Evolutionary conservation across 2,797 vertebrate species (phyloP), one percentile per base, ranked within the genome.

Genomic region (Saguinus oedipus): DNA sequence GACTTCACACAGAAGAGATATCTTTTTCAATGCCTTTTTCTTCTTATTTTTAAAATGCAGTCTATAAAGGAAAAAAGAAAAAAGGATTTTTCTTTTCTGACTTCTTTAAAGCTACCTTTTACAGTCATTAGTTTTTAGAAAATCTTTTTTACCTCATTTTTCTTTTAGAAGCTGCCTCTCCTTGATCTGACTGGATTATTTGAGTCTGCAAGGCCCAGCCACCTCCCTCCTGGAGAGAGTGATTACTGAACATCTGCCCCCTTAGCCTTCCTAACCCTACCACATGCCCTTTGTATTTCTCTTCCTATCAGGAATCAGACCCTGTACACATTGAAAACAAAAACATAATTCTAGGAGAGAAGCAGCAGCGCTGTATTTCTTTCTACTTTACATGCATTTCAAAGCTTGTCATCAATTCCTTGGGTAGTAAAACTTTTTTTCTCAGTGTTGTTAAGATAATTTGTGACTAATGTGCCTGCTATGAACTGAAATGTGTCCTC

Each of bases 251-350:
- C 17, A 48, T 1, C 5, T 33, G 27, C 15, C 30, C 44, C 1
- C n/a, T 15, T 0, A 33, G 30, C 48, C 42, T 75, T 59, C n/a
- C 24, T 9, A 1, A 42, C 1, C 19, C 10, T 36, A 15, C 14
- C 24, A 0, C 55, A 8, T 22, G 12, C 6, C 15, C 27, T 53
- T 36, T 33, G 24, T 19, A 10, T 55, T 24, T 53, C 78, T 64
- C 7, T 24, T 76, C 22, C 30, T 48, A 15, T 4, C 7, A 89
- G 19, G 26, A 75, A 74, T 74, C 12, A 5, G 11, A 39, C 42
- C 19, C 74, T 48, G 15, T 19, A 7, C 11, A 22, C 7, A 42
- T 36, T 39, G 3, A 57, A 57, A 61, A 44, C 2, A 74, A 33
- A 55, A 76, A 27, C 27, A 20, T 15, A n/a, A 59, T 48, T 96